Evolutionary conservation across 2,888 invertebrate species (phyloP).

Genomic region (Pandemis corylana): DNA sequence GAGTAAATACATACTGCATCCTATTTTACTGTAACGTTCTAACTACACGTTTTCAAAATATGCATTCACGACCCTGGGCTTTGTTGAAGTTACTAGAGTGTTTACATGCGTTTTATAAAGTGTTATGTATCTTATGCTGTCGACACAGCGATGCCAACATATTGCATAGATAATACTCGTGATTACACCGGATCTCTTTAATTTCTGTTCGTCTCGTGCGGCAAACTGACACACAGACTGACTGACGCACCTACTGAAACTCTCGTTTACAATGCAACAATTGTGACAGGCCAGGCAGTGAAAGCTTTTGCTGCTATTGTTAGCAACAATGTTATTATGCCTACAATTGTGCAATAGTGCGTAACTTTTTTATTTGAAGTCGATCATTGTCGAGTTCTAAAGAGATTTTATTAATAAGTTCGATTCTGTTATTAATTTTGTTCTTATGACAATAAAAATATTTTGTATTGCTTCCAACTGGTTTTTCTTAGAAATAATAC

Average conservation of each 20-base stretch:
- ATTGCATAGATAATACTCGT: not conserved
- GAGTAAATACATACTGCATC: too few relatives aligned
- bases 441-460: not conserved
- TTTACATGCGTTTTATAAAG: not conserved
- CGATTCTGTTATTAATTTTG: not conserved
- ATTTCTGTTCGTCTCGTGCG: not conserved
- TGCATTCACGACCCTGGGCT: too few relatives aligned
- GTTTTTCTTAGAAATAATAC: not conserved
- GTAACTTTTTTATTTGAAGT: not conserved
- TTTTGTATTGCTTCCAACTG: not conserved
- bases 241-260: too few relatives aligned
- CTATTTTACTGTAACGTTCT: too few relatives aligned
- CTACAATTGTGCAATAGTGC: not conserved
- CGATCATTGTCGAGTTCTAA: not conserved
- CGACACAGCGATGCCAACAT: not conserved
- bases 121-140: not conserved
- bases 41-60: too few relatives aligned
- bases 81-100: too few relatives aligned
- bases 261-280: too few relatives aligned
- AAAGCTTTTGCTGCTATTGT: too few relatives aligned
- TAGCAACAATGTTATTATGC: too few relatives aligned
- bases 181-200: not conserved
- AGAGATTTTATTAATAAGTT: constrained; percentile 1
- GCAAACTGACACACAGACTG: not conserved
- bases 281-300: too few relatives aligned